Base-by-base conservation (phyloP, 1,140 invertebrate species). In the Pomacea maculata region DNA sequence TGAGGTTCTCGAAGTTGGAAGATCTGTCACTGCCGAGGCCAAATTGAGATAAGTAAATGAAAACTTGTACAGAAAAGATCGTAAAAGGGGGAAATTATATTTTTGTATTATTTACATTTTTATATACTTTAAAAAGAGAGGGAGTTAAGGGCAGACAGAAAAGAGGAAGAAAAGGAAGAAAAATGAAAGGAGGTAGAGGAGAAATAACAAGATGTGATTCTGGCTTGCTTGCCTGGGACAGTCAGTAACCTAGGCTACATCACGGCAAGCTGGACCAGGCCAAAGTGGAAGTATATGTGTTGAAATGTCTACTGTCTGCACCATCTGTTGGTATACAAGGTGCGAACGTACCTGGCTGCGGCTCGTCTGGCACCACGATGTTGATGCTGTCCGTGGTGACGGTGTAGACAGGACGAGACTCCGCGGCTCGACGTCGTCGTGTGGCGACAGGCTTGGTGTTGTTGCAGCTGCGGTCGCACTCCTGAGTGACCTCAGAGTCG, bases 401-500 rank as follows among this genome's bases (percentile, higher is more conserved):
- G 25, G 25, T 11, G 29, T 64, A 61, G 54, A 63, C 21, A 70
- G 67, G 67, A 14, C 29, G 67, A 14, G 67, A 17, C 2, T 67
- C 72, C 0, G 34, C 57, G 25, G 65, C 75, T 57, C 83, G 79
- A 8, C 76, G 72, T 25, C 82, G 68, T 10, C 84, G 73, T 63
- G 82, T 57, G 10, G 17, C 52, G 17, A 65, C 21, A 1, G 79
- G 81, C 34, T 85, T 85, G 65, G 80, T 71, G 78, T 78, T 82
- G 45, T 80, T 81, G 81, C 88, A 89, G 55, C 78, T 88, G 29
- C 86, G 78, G 83, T 88, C 87, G 83, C 89, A 90, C 14, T 85
- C 74, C 8, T 79, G 79, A 25, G 74, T 83, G 65, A 84, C 86
- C 73, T 88, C 87, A 3, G 80, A 65, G 0, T 79, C 21, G 4